These are phyloP conservation scores for Falco concolor DNA, from an alignment of 2,797 vertebrate genomes.

Conservation along the genomic window DNA sequence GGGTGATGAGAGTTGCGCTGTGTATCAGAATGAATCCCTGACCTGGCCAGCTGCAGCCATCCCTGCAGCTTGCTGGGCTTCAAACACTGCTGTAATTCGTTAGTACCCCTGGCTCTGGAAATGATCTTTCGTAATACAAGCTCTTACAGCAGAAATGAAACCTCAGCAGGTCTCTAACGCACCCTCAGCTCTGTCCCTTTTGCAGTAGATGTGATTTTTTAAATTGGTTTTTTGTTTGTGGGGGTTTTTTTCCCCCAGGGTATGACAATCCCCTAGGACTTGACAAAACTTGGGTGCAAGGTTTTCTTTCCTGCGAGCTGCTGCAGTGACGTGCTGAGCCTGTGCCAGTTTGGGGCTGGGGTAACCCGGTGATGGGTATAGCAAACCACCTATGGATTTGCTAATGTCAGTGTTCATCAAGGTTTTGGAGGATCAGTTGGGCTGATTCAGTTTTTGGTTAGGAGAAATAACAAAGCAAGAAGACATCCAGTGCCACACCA, in stretches of 20 bases:
- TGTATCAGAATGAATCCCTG: not conserved
- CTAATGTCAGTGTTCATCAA: not conserved
- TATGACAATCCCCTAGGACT: not conserved
- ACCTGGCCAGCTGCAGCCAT: not conserved
- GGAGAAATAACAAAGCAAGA: not conserved
- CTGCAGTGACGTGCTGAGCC: not conserved
- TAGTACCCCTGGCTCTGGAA: not conserved
- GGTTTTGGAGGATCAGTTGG: not conserved
- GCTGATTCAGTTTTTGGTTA: not conserved
- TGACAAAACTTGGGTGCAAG: not conserved
- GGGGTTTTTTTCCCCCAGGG: not conserved
- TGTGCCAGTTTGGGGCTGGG: not conserved
- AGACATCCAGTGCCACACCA: fast-evolving
- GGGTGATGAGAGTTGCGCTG: not conserved
- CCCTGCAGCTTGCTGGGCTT: not conserved
- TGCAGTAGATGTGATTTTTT: not conserved
- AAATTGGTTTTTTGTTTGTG: not conserved
- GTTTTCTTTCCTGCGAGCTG: not conserved
- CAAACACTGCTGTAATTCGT: fast-evolving
- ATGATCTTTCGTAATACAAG: not conserved
- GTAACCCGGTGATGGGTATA: not conserved
- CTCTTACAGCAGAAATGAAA: not conserved
- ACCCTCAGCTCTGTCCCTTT: not conserved
- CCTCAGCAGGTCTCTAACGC: not conserved
- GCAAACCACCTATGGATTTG: not conserved